Evolutionary conservation across 2,888 invertebrate genomes (phyloP), one percentile per base, ranked within the genome.

Genomic region (Orchesellides sinensis): DNA sequence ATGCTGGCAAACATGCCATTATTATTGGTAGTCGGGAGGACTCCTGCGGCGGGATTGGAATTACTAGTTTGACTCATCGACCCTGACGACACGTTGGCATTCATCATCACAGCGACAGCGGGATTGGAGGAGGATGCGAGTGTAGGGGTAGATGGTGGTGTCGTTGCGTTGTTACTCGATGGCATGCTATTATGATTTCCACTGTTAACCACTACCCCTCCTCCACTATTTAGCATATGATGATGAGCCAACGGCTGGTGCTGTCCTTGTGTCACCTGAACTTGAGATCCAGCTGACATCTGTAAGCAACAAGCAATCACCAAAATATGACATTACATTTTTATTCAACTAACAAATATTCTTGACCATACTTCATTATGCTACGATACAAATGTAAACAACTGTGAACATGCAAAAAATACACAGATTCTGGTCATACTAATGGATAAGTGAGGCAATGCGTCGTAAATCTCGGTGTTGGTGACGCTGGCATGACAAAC

Each of bases 241-340:
- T 75, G 79, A 40, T 85, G 86, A 23, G 84, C 80, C 52, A 87
- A 56, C 21, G 82, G 83, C 69, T 86, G 87, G 77, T 75, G 80
- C 79, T 83, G 83, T 83, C 94, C 96, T 96, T 92, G 96, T 94
- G 96, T 96, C 96, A 96, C 96, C 85, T 96, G 96, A 95, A 96
- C 94, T 94, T 96, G 96, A 93, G 96, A 95, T 93, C 96, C 96
- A 94, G 96, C 96, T 94, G 96, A 96, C 96, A 96, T 96, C 96
- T 96, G 93, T 89, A 88, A 90, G 4, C 12, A 2, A 68, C 23
- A 56, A 49, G 4, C 49, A 49, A 49, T 49, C 17, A 5, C 8
- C n/a, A 40, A 40, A 40, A 40, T 40, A 40, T 40, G n/a, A 40
- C 2, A 40, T 14, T 14, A 40, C 2, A 32, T 32, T 5, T 32